Conservation (phyloP, 2,888 invertebrate species). For the Eilema depressum region DNA sequence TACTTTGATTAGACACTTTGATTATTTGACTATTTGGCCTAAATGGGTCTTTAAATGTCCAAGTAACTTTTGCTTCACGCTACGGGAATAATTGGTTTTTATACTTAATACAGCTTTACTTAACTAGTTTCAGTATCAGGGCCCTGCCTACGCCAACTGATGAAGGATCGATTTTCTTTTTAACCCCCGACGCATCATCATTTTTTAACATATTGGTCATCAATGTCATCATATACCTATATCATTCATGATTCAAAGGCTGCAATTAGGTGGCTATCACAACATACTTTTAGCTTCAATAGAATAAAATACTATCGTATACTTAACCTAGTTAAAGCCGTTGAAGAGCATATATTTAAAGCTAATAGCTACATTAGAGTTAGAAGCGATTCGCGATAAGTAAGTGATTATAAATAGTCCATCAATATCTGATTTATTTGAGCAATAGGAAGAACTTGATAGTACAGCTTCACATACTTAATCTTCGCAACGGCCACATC, state of each 20-base stretch:
- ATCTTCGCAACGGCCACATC: neutral
- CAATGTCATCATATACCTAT: neutral
- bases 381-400: neutral
- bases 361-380: neutral
- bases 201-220: neutral
- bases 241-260: neutral
- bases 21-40: too few relatives aligned
- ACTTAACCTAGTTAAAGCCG: constrained; percentile 4
- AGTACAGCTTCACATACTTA: neutral
- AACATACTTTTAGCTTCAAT: neutral
- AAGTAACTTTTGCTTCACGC: too few relatives aligned
- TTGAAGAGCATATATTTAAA: neutral
- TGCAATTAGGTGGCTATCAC: neutral
- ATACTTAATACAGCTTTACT: too few relatives aligned
- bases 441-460: neutral
- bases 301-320: neutral
- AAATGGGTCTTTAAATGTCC: too few relatives aligned
- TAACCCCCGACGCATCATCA: too few relatives aligned
- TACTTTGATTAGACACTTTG: too few relatives aligned
- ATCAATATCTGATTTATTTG: neutral
- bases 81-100: too few relatives aligned
- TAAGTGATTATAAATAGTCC: neutral
- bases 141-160: too few relatives aligned
- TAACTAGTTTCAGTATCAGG: too few relatives aligned
- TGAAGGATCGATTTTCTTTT: too few relatives aligned